Evolutionary conservation across 2,797 vertebrate species (phyloP).

Genomic region (Crossoptilon crossoptilon): DNA sequence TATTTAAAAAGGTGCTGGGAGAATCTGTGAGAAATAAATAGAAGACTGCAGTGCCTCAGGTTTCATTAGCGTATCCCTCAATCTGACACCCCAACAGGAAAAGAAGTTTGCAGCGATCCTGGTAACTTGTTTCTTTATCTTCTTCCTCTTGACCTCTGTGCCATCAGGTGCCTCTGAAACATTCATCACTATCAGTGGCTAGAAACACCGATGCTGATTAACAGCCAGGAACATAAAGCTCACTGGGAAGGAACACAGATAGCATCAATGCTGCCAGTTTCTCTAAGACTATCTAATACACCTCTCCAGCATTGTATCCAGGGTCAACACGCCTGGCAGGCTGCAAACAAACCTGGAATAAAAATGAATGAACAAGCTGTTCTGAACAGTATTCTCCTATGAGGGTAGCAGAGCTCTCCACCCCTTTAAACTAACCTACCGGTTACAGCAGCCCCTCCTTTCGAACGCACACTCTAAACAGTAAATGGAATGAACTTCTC

Average conservation of each 20-base stretch:
- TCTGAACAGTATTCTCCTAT: conserved; percentile 6
- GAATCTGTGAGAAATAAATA: not conserved
- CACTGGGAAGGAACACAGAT: conserved; percentile 36
- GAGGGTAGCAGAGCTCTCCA: not conserved
- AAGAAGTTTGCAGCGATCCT: not conserved
- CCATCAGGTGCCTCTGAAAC: conserved; percentile 41
- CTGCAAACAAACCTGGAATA: conserved; percentile 37
- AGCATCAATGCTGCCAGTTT: conserved; percentile 9
- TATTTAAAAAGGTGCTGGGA: not conserved
- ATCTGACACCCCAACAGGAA: conserved; percentile 24
- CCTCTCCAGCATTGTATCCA: not conserved
- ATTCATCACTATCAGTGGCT: conserved; percentile 30
- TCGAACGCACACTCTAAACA: conserved; percentile 15
- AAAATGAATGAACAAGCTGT: conserved; percentile 6
- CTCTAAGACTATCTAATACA: conserved; percentile 12
- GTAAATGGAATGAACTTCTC: conserved; percentile 1
- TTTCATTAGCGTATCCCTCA: not conserved
- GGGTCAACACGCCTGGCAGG: not conserved
- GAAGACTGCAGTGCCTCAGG: not conserved
- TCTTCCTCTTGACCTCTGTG: conserved; percentile 43
- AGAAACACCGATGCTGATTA: conserved; percentile 21
- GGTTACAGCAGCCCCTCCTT: conserved; percentile 29
- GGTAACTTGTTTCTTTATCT: not conserved
- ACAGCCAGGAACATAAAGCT: conserved; percentile 42
- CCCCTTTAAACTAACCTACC: conserved; percentile 20